Evolutionary conservation across 2,113 vertebrate species (phyloP), one percentile per base, ranked within the genome.

Genomic region (Paramisgurnus dabryanus): DNA sequence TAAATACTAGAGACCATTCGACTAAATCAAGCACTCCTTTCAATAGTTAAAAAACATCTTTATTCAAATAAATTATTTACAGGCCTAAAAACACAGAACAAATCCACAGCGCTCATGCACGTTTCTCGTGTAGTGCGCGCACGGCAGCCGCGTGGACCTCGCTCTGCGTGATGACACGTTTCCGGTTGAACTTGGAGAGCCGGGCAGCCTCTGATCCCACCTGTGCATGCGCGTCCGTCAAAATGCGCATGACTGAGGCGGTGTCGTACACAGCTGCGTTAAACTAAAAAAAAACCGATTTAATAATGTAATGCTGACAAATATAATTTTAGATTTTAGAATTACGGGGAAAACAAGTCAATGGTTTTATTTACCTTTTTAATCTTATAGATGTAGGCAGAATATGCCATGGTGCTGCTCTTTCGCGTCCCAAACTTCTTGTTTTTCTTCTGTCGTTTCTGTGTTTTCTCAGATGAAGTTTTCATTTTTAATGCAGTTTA

Each of bases 111-210:
- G 0, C 12, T 61, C 57, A 74, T 5, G 6, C 6, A 5, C 53
- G 6, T 47, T 12, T 67, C 41, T 15, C 27, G 18, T 2, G 65
- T 6, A 47, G 67, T 2, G 4, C 43, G 53, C 43, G 76, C 17
- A 71, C 11, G 4, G 72, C 70, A n/a, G 86, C 84, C 6, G 50
- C 8, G 63, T 79, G 61, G 3, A 87, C 18, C 61, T 85, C 86
- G 7, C 79, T 55, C 63, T 76, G 61, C 1, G 86, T 82, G 6
- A 87, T 82, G 43, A 71, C 15, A 13, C 77, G 17, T 10, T 39
- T 49, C 64, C 74, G 34, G 58, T 84, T 87, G 15, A 67, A 66
- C 49, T 81, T 83, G 7, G 80, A 79, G 7, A 87, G 77, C 1
- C 84, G 71, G 1, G 73, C 81, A 3, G 82, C 84, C 60, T 87